A percentile compares a stretch with the other conserved stretches of the same genome.
These are phyloP conservation scores for Atherinosoma microstoma DNA, from an alignment of 2,797 vertebrate species.

Conservation along the genomic window DNA sequence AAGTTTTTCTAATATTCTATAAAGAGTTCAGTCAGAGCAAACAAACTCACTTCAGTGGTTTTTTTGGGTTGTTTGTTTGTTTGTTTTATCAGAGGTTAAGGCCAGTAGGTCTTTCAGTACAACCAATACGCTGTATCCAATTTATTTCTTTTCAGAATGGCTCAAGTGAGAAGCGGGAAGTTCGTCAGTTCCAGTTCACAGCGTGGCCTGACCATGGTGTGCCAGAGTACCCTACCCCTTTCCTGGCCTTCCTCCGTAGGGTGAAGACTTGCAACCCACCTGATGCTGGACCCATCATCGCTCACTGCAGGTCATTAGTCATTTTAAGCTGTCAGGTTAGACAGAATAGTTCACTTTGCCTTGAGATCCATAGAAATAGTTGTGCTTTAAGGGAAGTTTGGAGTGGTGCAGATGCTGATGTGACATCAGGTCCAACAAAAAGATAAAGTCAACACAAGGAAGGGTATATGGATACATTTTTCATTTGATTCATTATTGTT, in stretches of 20 bases:
- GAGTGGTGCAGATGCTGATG: background rate
- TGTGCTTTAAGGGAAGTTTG: background rate
- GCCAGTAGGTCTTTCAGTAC: background rate
- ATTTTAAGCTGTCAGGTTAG: constrained; percentile 1
- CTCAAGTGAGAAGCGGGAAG: constrained; percentile 96
- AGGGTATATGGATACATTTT: background rate
- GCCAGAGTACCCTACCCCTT: constrained; percentile 95
- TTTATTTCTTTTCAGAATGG: constrained; percentile 85
- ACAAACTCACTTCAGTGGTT: background rate
- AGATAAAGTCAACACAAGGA: constrained; percentile 9
- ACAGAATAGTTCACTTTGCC: background rate
- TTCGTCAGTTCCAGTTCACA: constrained; percentile 98
- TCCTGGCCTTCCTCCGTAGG: constrained; percentile 96
- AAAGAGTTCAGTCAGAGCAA: background rate
- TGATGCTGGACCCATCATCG: constrained; percentile 93
- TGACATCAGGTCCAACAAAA: background rate
- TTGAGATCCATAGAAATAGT: background rate
- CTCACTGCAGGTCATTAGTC: constrained; percentile 93
- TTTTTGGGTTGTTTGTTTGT: background rate
- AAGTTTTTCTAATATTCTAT: background rate
- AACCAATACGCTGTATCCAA: background rate
- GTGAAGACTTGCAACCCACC: constrained; percentile 98
- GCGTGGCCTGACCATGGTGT: constrained; percentile 98
- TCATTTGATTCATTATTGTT: background rate
- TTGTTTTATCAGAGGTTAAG: background rate